Base-by-base conservation (phyloP, 2,113 vertebrate species). In the Genyomyrus donnyi region DNA sequence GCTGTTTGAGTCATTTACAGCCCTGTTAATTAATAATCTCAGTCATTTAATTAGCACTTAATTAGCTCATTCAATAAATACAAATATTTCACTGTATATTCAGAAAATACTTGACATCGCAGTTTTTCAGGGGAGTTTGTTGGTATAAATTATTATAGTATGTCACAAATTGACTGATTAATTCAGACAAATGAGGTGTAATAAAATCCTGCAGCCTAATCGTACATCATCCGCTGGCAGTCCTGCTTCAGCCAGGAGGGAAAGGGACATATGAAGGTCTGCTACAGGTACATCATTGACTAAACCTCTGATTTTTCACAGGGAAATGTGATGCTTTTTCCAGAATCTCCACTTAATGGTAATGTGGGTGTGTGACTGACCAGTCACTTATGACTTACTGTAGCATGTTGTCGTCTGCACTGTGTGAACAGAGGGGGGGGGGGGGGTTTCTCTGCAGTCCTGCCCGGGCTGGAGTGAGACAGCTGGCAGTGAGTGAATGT, bases 151-250 rank as follows among this genome's bases (percentile, higher is more conserved):
- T 5, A 80, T 39, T 80, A 42, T 42, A 42, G 5, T 39, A 31
- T 80, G 74, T 80, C 74, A 80, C 74, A 42, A 80, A 80, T 80
- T 42, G 35, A 80, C 74, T 80, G 74, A 80, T 35, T 80, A 80
- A 80, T 80, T 80, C 35, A 42, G 74, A 42, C 35, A 80, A 80
- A 80, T 80, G 31, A 42, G 31, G 74, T 80, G 15, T 42, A 80
- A 80, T 42, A 42, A 42, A 80, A 80, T 7, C 35, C 74, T 21
- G 39, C 74, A 19, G 35, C 13, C 35, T 8, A 39, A 42, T 39
- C 35, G 15, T 42, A 35, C 15, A 80, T 80, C 35, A 19, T 27
- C 74, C 8, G 35, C 13, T 21, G 74, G 21, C 35, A 19, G 35
- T 42, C 35, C 35, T 8, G 35, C 74, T 80, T 42, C 42, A 80